Evolutionary conservation across 2,888 invertebrate genomes (phyloP), one percentile per base, ranked within the genome.

Genomic region (Azorinus chamasolen): DNA sequence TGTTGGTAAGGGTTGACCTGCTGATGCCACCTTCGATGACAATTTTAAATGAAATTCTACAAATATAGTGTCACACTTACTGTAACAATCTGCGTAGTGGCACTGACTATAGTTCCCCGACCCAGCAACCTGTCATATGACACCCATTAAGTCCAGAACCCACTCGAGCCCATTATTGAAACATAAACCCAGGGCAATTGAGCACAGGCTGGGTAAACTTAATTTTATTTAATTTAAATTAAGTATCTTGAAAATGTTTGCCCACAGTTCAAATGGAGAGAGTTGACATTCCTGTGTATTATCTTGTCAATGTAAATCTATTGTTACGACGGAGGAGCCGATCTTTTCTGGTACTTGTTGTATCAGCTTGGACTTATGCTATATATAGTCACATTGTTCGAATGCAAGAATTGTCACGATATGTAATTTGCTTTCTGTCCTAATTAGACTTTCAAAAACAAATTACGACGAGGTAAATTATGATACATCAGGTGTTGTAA

Each of bases 181-280:
- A 22, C 43, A 57, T 57, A 62, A 66, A 55, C 73, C 43, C 37
- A 25, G 22, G 16, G 50, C 41, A 54, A 57, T 62, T 66, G 55
- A 63, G 51, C 50, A 62, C 32, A 37, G 14, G 20, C 20, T 50
- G 50, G 50, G 24, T 18, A 53, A 53, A 53, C 53, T 76, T 72
- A 61, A 76, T 77, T 70, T 71, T 65, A 80, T 80, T 76, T 63
- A 48, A 65, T 62, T 80, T 73, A 70, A 73, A 77, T 65, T 66
- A 65, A 66, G 58, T 63, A 61, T 71, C 58, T 48, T 51, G 20
- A 24, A 37, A 62, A 27, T 77, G 68, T 80, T 80, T 76, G 66
- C 73, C 8, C 50, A 27, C 27, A 24, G 20, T 45, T n/a, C 45
- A 39, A 43, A 25, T 16, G 16, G 57, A 32, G 32, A 32, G 10